phyloP scores from a whole-genome alignment of 2,888 invertebrate genomes.

The Thelaira solivaga region DNA sequence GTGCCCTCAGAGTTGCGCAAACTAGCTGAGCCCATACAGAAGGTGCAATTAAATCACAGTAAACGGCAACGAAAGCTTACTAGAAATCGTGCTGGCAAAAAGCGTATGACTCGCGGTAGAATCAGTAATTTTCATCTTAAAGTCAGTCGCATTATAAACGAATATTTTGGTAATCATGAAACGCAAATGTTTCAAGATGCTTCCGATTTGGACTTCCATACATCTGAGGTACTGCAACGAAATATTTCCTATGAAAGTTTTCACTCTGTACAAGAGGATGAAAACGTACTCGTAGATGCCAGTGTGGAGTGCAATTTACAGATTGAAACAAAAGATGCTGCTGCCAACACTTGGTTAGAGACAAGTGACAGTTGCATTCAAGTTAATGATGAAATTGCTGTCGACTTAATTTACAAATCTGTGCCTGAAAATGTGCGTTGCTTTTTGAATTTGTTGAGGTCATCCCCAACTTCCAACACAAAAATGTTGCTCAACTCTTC shows the following conservation, averaged over 20 bases:
- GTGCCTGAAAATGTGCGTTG: slow-evolving; percentile 64
- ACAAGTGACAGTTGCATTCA: slow-evolving; percentile 65
- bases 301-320: slow-evolving; percentile 63
- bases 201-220: slow-evolving; percentile 45
- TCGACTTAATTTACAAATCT: too few relatives aligned
- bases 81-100: slow-evolving; percentile 1
- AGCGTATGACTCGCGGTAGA: slow-evolving; percentile 10
- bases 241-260: slow-evolving; percentile 67
- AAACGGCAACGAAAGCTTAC: not conserved
- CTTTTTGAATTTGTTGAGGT: slow-evolving; percentile 66
- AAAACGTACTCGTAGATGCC: slow-evolving; percentile 48
- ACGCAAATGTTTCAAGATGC: slow-evolving; percentile 27
- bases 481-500: slow-evolving; percentile 11
- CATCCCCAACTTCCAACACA: slow-evolving; percentile 29
- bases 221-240: slow-evolving; percentile 61
- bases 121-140: slow-evolving; percentile 54
- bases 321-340: slow-evolving; percentile 53
- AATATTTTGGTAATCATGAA: slow-evolving; percentile 16
- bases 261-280: slow-evolving; percentile 65
- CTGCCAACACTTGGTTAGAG: slow-evolving; percentile 51
- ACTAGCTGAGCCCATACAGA: slow-evolving; percentile 19
- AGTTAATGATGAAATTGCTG: slow-evolving; percentile 65
- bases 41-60: not conserved
- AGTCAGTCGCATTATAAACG: slow-evolving; percentile 64
- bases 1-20: slow-evolving; percentile 67